Conservation (phyloP, 2,113 vertebrate genomes). For the Phycodurus eques region DNA sequence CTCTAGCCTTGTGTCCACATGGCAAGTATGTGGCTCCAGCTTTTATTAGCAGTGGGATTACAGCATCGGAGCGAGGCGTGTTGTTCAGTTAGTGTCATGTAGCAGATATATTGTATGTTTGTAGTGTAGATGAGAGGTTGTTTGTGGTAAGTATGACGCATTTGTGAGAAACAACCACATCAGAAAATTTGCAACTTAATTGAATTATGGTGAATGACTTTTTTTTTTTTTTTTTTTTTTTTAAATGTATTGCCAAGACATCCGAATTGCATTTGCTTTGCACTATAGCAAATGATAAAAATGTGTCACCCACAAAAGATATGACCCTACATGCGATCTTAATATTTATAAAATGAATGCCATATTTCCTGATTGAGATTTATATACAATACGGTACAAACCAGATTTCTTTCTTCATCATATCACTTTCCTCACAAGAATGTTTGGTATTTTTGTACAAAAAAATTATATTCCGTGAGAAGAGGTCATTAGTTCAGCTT, state of each 20-base stretch:
- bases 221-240: conserved; percentile 1
- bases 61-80: conserved; percentile 18
- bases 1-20: conserved; percentile 21
- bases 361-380: not conserved
- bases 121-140: conserved; percentile 10
- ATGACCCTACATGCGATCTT: not conserved
- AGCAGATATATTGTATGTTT: conserved; percentile 3
- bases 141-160: conserved; percentile 11
- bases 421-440: not conserved
- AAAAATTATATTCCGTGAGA: not conserved
- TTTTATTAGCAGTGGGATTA: conserved; percentile 44
- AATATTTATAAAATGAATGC: not conserved
- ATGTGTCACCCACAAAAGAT: not conserved
- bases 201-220: conserved; percentile 12
- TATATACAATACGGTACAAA: not conserved
- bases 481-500: not conserved
- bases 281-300: not conserved
- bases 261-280: not conserved
- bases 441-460: not conserved
- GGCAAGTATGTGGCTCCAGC: conserved; percentile 38
- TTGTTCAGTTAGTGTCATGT: conserved; percentile 40
- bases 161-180: conserved; percentile 7
- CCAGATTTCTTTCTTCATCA: not conserved
- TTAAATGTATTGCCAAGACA: conserved; percentile 1
- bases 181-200: conserved; percentile 31